Evolutionary conservation across 2,888 invertebrate species (phyloP), one percentile per base, ranked within the genome.

Genomic region (Napeogenes inachia): DNA sequence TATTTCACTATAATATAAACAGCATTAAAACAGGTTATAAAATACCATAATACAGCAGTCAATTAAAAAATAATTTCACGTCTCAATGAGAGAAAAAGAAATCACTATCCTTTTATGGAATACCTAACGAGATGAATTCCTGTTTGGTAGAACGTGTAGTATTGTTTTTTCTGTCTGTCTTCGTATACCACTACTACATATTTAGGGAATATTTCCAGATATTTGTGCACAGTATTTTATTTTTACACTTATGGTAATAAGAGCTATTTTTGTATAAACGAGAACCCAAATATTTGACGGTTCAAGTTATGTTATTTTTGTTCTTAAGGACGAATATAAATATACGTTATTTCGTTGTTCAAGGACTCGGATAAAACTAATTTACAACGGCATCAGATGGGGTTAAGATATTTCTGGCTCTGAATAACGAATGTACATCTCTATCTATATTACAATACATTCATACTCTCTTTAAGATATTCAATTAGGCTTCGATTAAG

Each of bases 111-210:
- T 78, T 83, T 76, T 78, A 79, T 75, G 78, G 77, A 70, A 72
- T 76, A 78, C 74, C 76, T 79, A 79, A 81, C 76, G 79, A 80
- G 81, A 78, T 73, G 78, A 79, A 81, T 81, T 81, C 84, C 78
- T 74, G 73, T 71, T 76, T 74, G 69, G 75, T 75, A 73, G 75
- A 74, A 71, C 65, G 72, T 71, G 76, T 78, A 78, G 76, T 77
- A 80, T 80, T 80, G 74, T 78, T 78, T 82, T 80, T 75, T 75
- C 70, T 68, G 59, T 68, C 68, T 21, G 74, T 70, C 68, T 73
- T 71, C 75, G 68, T 71, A 64, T 62, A 63, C 50, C 59, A 65
- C 68, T 64, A 61, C 61, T 64, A 70, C 64, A 67, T 64, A 69
- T 69, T 68, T 70, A 68, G 70, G 66, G 61, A 70, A 70, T 63